Evolutionary conservation across 2,113 vertebrate species (phyloP).

Genomic region (Hemiprocne comata): DNA sequence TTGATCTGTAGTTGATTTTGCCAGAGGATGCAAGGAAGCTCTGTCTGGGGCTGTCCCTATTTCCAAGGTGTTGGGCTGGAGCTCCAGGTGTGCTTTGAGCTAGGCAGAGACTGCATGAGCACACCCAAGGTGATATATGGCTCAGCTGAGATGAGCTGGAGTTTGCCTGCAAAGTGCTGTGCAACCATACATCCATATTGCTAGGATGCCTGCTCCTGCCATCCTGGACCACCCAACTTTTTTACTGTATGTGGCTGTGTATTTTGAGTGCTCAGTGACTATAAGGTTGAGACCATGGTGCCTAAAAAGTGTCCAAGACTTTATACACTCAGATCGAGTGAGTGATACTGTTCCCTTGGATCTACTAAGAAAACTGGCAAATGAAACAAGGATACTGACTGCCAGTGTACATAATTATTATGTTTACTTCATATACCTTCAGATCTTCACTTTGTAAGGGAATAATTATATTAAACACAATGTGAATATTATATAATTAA

Average conservation of each 20-base stretch:
- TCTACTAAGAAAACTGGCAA: neutral
- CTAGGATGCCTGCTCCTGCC: rapidly evolving
- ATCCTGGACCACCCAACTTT: neutral
- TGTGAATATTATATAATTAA: neutral
- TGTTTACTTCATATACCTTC: neutral
- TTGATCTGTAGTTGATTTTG: neutral
- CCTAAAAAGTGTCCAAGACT: neutral
- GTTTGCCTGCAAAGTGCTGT: neutral
- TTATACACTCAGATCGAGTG: neutral
- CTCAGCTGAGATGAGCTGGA: neutral
- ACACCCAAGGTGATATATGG: rapidly evolving
- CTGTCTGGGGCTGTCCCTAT: neutral
- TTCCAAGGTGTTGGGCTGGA: neutral
- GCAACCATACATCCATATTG: neutral
- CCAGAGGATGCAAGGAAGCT: neutral
- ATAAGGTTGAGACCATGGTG: neutral
- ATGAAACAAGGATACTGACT: neutral
- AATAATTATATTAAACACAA: neutral
- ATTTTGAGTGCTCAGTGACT: neutral
- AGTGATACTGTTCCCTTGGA: neutral
- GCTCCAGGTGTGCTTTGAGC: neutral
- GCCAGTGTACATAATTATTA: neutral
- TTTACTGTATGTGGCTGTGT: neutral
- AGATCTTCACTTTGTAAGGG: neutral
- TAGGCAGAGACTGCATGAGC: neutral